Percentiles rank a stretch among this genome's conserved stretches.
These are phyloP conservation scores for Urophycis tenuis DNA, from an alignment of 2,797 vertebrate species.

Conservation along the genomic window DNA sequence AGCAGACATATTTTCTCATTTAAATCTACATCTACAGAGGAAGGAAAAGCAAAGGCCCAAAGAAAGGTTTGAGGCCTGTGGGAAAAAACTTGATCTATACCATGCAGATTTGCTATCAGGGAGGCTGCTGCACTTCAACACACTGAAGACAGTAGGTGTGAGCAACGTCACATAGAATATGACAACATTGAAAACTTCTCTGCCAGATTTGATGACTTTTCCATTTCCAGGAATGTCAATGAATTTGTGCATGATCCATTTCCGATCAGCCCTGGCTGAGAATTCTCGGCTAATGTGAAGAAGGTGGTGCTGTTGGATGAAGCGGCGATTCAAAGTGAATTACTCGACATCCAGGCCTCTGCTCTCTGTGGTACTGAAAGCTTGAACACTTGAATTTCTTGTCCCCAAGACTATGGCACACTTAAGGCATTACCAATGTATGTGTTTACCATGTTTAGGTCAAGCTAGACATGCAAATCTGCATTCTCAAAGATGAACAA, in stretches of 20 bases:
- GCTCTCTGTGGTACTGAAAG: neutral
- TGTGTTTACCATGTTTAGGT: conserved; percentile 19
- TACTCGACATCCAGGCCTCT: neutral
- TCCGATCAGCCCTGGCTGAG: neutral
- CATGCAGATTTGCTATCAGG: no score
- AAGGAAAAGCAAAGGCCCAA: no score
- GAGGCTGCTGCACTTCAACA: no score
- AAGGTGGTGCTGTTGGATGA: neutral
- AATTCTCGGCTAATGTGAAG: neutral
- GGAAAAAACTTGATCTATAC: no score
- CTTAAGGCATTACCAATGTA: neutral
- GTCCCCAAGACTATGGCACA: conserved; percentile 16
- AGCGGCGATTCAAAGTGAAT: conserved; percentile 13
- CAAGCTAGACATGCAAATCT: conserved; percentile 7
- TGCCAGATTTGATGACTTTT: conserved; percentile 25
- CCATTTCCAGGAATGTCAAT: conserved; percentile 32
- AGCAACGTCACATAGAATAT: no score
- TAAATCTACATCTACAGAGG: no score
- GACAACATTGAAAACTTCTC: conserved; percentile 20
- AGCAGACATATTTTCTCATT: no score
- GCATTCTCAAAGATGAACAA: no score
- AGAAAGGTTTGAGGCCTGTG: no score
- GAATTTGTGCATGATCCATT: conserved; percentile 16
- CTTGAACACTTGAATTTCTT: neutral
- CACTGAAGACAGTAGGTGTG: neutral